A percentile compares a stretch with the other conserved stretches of the same genome.
Evolutionary conservation across 2,113 vertebrate genomes (phyloP).

Genomic region (Nestor notabilis): DNA sequence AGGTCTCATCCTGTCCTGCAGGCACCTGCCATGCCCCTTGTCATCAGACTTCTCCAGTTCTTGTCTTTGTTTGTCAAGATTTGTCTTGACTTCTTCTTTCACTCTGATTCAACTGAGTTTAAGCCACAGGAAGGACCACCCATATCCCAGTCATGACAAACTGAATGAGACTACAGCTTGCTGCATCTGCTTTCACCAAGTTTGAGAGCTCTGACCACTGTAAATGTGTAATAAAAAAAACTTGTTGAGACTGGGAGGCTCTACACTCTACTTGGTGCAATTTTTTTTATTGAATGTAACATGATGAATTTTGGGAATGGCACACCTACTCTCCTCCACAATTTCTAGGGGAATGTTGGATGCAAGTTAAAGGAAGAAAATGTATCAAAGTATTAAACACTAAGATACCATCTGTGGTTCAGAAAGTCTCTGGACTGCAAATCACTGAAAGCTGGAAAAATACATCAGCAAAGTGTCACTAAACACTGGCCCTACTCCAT

Average conservation of each 20-base stretch:
- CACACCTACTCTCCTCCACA: neutral
- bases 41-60: neutral
- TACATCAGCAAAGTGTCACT: neutral
- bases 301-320: constrained; percentile 1
- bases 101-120: neutral
- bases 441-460: neutral
- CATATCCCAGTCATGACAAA: neutral
- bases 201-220: neutral
- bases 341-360: neutral
- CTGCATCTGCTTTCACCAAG: neutral
- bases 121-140: neutral
- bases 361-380: neutral
- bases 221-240: neutral
- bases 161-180: neutral
- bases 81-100: neutral
- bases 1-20: neutral
- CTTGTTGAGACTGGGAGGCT: neutral
- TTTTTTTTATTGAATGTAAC: neutral
- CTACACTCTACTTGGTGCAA: neutral
- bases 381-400: neutral
- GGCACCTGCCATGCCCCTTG: neutral
- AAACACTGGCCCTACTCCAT: neutral
- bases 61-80: neutral
- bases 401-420: neutral
- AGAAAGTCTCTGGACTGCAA: neutral